Conservation (phyloP, 1,140 invertebrate species). For the Pemphigus obesinymphae region DNA sequence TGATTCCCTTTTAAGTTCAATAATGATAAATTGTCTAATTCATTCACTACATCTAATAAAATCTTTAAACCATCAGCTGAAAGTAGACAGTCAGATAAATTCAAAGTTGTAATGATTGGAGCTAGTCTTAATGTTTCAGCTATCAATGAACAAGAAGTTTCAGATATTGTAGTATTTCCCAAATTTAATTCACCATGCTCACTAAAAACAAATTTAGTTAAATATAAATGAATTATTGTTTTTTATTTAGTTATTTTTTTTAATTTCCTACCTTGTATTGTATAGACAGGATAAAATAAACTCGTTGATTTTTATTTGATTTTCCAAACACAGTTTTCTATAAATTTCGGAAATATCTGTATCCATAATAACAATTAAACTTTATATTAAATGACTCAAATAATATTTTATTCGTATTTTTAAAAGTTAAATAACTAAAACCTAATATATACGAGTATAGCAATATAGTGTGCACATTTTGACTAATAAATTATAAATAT, state of each 20-base stretch:
- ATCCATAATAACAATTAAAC: too few species aligned
- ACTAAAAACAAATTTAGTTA: not conserved
- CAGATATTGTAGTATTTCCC: not conserved
- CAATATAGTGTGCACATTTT: too few species aligned
- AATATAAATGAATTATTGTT: too few species aligned
- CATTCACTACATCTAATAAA: not conserved
- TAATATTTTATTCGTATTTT: too few species aligned
- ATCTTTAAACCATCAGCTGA: not conserved
- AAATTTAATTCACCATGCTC: not conserved
- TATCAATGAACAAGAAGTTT: not conserved
- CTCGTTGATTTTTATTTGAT: not conserved
- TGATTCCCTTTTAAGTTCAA: conserved; percentile 23
- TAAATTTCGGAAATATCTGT: not conserved
- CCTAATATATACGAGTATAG: too few species aligned
- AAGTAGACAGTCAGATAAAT: conserved; percentile 20
- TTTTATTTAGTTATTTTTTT: not conserved
- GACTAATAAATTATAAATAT: too few species aligned
- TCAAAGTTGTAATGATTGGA: not conserved
- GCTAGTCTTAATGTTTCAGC: not conserved
- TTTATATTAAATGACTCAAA: too few species aligned
- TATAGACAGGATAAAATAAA: not conserved
- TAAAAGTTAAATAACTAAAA: too few species aligned
- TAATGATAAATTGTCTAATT: not conserved
- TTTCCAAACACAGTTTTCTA: not conserved
- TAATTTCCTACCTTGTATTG: not conserved